phyloP scores from a whole-genome alignment of 2,113 vertebrate genomes.

The Rhabdornis inornatus region DNA sequence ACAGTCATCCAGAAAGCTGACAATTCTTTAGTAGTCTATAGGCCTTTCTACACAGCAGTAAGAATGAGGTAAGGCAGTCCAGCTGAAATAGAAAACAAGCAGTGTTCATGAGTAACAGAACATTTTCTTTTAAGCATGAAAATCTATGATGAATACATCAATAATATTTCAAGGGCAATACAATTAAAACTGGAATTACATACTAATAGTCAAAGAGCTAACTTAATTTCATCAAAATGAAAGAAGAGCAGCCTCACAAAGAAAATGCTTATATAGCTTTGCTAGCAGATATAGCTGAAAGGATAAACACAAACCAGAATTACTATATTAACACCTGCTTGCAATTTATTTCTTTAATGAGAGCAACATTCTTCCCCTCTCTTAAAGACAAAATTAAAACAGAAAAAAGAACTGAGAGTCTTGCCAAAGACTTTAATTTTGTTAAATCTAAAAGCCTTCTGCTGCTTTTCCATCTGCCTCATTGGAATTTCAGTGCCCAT shows the following conservation, averaged over 20 bases:
- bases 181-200: background rate
- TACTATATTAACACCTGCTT: background rate
- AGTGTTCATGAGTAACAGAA: background rate
- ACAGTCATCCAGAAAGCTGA: background rate
- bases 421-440: background rate
- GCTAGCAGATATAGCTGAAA: background rate
- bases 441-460: background rate
- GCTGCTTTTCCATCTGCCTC: background rate
- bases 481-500: background rate
- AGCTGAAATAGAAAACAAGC: background rate
- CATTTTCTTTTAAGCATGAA: background rate
- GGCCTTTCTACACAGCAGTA: background rate
- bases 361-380: background rate
- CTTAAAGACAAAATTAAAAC: background rate
- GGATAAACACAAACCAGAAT: background rate
- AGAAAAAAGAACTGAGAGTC: background rate
- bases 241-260: background rate
- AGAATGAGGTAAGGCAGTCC: background rate
- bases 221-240: background rate
- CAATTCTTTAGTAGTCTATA: background rate
- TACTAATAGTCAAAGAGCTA: background rate
- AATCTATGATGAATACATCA: background rate
- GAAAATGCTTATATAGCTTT: background rate
- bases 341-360: background rate
- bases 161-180: background rate